Base-by-base conservation (phyloP, 2,113 vertebrate genomes). In the Acinonyx jubatus region DNA sequence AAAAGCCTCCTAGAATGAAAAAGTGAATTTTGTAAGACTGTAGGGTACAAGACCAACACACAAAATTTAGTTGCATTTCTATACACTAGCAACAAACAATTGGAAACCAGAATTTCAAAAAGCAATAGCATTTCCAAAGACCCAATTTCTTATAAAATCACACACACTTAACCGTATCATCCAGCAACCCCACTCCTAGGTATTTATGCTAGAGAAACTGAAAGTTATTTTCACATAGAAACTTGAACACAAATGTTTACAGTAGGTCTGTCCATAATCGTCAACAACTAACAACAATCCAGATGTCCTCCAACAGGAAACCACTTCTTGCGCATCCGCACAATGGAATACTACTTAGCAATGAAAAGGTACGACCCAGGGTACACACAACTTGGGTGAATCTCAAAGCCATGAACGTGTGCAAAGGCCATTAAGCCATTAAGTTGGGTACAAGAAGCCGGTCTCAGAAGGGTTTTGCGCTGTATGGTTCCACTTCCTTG, bases 291-390 rank as follows among this genome's bases (percentile, higher is more conserved):
- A 48, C 48, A 48, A 48, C 74, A 78, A 31, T 27, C 13, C 27
- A 48, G 45, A 78, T 78, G 27, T 33, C 33, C 16, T 23, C 48
- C 76, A 50, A 5, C 11, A 41, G 31, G 48, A 41, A 41, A 90
- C 8, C 63, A n/a, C 15, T 13, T n/a, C 38, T 36, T 5, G 6
- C 3, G 5, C 8, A 5, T 36, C 45, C 5, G 1, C 2, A 48
- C 3, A 1, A 2, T 21, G 15, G 18, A 45, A 15, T 18, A 2
- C 2, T 1, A 33, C 15, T 11, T 4, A 23, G 27, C 50, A 48
- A 55, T 13, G 7, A 33, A 38, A 79, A 52, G 11, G 15, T n/a
- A 38, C 0, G 9, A 27, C 45, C 52, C 71, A 31, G 3, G 29
- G 33, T 16, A 36, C 10, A 6, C 19, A 25, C 21, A 29, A 33